These are phyloP conservation scores for Tyrannus savana DNA, from an alignment of 2,113 vertebrate species.

Conservation along the genomic window DNA sequence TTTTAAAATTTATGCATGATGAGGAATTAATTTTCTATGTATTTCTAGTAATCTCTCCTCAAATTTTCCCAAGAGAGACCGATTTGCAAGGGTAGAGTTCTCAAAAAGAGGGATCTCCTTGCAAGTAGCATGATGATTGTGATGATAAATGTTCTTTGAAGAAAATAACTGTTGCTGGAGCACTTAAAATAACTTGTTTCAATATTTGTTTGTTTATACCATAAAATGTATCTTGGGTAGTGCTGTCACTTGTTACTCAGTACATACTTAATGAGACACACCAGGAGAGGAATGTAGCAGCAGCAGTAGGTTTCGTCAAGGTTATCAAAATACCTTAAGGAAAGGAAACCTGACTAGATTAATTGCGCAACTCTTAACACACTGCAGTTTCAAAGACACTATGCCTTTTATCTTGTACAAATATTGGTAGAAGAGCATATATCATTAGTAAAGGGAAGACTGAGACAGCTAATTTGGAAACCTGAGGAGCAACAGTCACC, in stretches of 20 bases:
- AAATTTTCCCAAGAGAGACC: not conserved
- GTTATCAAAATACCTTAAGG: conserved; percentile 4
- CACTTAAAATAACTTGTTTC: not conserved
- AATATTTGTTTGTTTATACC: not conserved
- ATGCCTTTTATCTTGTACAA: not conserved
- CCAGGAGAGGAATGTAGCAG: not conserved
- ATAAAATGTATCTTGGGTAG: conserved; percentile 13
- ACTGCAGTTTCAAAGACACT: not conserved
- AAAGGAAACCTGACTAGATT: not conserved
- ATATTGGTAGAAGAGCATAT: not conserved
- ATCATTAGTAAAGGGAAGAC: not conserved
- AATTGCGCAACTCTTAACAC: not conserved
- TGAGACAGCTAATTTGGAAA: not conserved
- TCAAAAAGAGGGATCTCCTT: not conserved
- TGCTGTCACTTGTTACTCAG: conserved; percentile 16
- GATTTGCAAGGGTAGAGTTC: not conserved
- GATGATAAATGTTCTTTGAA: not conserved
- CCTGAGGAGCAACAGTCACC: not conserved
- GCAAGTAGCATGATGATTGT: not conserved
- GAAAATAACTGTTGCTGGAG: conserved; percentile 29
- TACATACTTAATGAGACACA: conserved; percentile 19
- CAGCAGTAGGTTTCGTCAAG: not conserved
- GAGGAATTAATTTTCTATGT: not conserved
- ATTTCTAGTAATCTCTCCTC: not conserved
- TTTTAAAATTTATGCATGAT: not conserved